Conservation (phyloP, 1,140 invertebrate species). For the Neodiprion virginianus region DNA sequence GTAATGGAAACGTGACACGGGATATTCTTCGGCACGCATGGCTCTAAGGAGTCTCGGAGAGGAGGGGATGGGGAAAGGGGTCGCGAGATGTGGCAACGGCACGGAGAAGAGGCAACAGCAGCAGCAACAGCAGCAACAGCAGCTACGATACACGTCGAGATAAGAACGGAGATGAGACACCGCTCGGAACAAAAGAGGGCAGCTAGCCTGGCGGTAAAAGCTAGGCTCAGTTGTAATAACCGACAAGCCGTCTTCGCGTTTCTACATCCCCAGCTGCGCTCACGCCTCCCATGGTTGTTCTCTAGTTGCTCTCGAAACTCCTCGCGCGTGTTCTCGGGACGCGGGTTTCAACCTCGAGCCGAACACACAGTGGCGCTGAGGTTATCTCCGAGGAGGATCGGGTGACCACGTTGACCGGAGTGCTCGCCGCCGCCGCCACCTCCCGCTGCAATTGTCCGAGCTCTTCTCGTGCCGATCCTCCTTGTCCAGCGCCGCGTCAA, state of each 20-base stretch:
- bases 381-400: constrained; percentile 7
- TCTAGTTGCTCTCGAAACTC: background rate
- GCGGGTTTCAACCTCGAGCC: background rate
- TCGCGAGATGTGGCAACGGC: background rate
- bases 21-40: background rate
- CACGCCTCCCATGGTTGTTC: background rate
- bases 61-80: background rate
- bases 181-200: constrained; percentile 6
- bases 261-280: no score
- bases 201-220: background rate
- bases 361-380: constrained; percentile 3
- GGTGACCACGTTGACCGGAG: background rate
- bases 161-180: constrained; percentile 7
- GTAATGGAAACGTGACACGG: constrained; percentile 6
- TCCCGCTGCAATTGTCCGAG: background rate
- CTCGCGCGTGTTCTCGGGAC: background rate
- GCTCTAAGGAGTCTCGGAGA: background rate
- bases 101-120: background rate
- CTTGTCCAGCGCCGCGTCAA: background rate
- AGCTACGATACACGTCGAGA: background rate
- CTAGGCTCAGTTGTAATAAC: background rate
- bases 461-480: no score
- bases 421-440: background rate
- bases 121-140: background rate
- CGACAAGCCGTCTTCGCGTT: background rate